Evolutionary conservation across 2,113 vertebrate genomes (phyloP).

Genomic region (Paradisaea rubra): DNA sequence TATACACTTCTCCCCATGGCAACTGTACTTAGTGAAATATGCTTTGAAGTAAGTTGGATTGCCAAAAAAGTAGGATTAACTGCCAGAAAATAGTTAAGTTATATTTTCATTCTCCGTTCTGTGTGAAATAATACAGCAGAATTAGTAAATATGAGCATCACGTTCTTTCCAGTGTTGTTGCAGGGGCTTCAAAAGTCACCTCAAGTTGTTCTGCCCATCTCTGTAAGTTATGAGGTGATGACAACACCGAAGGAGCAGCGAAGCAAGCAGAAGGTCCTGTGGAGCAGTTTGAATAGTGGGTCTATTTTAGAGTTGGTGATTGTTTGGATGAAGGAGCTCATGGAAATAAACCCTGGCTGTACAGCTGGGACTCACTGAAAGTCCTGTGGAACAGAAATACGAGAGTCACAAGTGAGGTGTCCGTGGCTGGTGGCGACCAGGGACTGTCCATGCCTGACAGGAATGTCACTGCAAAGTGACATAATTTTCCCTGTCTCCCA

Average conservation of each 20-base stretch:
- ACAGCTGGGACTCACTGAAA: neutral
- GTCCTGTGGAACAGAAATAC: neutral
- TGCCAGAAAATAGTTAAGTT: constrained; percentile 8
- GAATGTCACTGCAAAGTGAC: neutral
- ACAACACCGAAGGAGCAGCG: neutral
- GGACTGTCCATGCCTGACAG: neutral
- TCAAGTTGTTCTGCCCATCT: neutral
- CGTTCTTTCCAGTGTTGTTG: neutral
- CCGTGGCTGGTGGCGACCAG: neutral
- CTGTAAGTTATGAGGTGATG: neutral
- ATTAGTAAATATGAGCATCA: neutral
- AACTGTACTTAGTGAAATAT: neutral
- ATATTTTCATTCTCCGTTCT: neutral
- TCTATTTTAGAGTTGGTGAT: neutral
- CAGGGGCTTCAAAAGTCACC: neutral
- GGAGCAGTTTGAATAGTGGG: neutral
- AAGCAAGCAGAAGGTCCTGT: neutral
- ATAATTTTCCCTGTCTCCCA: neutral
- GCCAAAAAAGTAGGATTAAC: neutral
- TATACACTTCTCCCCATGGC: neutral
- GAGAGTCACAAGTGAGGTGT: neutral
- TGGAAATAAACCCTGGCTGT: neutral
- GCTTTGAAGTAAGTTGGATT: constrained; percentile 3
- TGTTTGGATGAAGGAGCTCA: neutral
- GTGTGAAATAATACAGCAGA: neutral